Evolutionary conservation across 2,113 vertebrate species (phyloP).

Genomic region (Gulo gulo): DNA sequence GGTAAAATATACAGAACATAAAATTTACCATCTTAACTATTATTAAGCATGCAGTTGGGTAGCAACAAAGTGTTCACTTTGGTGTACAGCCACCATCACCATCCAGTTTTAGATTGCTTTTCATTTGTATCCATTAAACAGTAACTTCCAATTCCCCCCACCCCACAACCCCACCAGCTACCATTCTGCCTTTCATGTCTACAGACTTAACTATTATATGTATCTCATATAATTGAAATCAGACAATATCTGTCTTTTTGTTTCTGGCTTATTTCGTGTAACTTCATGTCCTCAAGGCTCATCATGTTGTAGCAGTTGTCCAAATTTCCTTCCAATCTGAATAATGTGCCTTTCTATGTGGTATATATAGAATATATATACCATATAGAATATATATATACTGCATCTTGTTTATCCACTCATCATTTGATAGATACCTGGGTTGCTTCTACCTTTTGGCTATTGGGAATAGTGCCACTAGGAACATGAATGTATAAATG

Average conservation of each 20-base stretch:
- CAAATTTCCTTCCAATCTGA: background rate
- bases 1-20: background rate
- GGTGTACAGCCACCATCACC: background rate
- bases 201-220: background rate
- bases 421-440: background rate
- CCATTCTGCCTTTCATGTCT: background rate
- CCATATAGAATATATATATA: no score
- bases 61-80: background rate
- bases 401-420: background rate
- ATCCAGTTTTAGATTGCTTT: background rate
- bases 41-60: background rate
- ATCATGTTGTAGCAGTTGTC: background rate
- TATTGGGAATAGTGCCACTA: background rate
- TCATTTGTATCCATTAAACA: background rate
- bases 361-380: no score
- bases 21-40: background rate
- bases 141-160: background rate
- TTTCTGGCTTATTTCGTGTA: background rate
- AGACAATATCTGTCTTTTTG: background rate
- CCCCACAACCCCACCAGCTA: background rate
- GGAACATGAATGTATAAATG: background rate
- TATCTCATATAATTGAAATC: background rate
- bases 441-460: background rate
- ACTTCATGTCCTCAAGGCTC: background rate
- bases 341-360: no score